A percentile compares a stretch with the other conserved stretches of the same genome.
Evolutionary conservation across 1,140 invertebrate species (phyloP).

Genomic region (Lordiphosa stackelbergi): DNA sequence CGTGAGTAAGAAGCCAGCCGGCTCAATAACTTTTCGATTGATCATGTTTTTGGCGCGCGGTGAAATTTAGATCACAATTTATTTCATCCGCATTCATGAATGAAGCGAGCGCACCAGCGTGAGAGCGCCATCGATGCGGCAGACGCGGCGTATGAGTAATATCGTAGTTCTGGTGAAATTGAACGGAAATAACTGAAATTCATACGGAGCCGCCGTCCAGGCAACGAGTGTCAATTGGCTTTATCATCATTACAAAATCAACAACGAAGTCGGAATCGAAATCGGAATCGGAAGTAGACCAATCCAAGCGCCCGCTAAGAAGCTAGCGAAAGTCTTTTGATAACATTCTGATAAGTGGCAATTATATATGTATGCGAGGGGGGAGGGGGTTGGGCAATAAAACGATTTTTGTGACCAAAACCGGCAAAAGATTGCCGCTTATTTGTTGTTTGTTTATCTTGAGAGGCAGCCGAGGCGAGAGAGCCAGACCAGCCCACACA

Average conservation of each 20-base stretch:
- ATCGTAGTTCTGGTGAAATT: constrained; percentile 67
- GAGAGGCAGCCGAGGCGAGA: constrained; percentile 11
- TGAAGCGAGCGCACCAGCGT: constrained; percentile 23
- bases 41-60: constrained; percentile 51
- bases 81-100: constrained; percentile 12
- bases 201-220: no score
- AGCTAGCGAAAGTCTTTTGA: constrained; percentile 33
- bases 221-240: no score
- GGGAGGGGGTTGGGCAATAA: no score
- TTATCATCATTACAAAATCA: not conserved
- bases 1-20: not conserved
- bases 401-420: not conserved
- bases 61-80: constrained; percentile 48
- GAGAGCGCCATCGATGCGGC: constrained; percentile 15
- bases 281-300: constrained; percentile 8
- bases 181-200: constrained; percentile 75
- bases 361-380: no score
- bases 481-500: not conserved
- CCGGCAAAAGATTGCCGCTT: constrained; percentile 23
- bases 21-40: constrained; percentile 58
- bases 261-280: no score
- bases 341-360: constrained; percentile 8
- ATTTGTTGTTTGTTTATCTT: constrained; percentile 33
- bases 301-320: no score
- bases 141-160: constrained; percentile 67